A percentile compares a stretch with the other conserved stretches of the same genome.
These are phyloP conservation scores for Eurystomus gularis DNA, from an alignment of 2,113 vertebrate genomes.

Conservation along the genomic window DNA sequence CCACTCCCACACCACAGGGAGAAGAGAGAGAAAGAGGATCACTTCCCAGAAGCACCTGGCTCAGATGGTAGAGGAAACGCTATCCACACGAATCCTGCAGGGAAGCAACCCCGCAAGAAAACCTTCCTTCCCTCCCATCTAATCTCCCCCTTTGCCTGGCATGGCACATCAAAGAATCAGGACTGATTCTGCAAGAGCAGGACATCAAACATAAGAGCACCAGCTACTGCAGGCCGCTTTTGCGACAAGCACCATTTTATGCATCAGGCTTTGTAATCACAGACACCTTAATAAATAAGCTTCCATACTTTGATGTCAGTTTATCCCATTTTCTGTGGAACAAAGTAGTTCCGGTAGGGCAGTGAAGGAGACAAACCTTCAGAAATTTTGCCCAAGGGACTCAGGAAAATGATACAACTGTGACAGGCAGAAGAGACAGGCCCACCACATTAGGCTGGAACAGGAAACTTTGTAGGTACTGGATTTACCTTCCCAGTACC, in stretches of 20 bases:
- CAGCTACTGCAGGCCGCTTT: background rate
- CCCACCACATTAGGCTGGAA: background rate
- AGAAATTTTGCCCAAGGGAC: background rate
- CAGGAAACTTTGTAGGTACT: accelerated
- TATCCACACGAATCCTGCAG: background rate
- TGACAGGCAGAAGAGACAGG: background rate
- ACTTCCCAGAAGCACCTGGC: background rate
- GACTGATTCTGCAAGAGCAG: background rate
- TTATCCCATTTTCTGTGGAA: background rate
- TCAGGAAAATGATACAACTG: background rate
- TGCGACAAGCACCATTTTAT: background rate
- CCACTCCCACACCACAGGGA: background rate
- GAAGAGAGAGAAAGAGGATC: background rate
- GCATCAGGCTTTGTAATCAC: background rate
- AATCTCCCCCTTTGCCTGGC: background rate
- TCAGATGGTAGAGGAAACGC: background rate
- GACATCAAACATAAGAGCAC: background rate
- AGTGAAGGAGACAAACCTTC: background rate
- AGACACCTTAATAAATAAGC: background rate
- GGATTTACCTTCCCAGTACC: background rate
- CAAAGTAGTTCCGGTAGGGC: background rate
- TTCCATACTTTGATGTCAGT: background rate
- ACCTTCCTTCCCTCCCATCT: background rate
- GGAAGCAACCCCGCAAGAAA: background rate
- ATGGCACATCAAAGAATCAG: background rate